phyloP scores from a whole-genome alignment of 2,113 vertebrate genomes.

The Odobenus rosmarus region DNA sequence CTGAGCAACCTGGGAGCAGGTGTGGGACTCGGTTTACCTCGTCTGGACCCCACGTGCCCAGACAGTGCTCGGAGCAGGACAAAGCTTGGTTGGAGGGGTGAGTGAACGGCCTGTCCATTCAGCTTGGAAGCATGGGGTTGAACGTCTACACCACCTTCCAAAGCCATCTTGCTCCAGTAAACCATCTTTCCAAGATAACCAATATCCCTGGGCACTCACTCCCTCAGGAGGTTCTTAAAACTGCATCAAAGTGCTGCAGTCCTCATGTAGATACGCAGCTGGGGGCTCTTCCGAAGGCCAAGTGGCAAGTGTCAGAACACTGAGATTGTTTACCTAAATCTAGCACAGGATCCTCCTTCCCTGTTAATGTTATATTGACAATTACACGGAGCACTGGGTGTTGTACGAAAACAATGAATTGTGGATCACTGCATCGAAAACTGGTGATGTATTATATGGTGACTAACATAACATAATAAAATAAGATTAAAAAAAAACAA shows the following conservation, averaged over 20 bases:
- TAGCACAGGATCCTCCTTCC: neutral
- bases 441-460: too few species aligned
- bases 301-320: neutral
- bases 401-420: too few species aligned
- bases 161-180: too few species aligned
- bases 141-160: neutral
- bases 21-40: too few species aligned
- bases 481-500: too few species aligned
- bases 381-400: neutral
- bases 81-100: neutral
- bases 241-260: accelerated
- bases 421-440: too few species aligned
- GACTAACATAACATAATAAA: too few species aligned
- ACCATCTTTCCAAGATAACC: neutral
- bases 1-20: neutral
- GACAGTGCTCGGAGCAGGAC: accelerated
- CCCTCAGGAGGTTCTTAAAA: accelerated
- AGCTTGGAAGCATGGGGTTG: neutral
- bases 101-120: neutral
- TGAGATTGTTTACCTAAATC: neutral
- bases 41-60: too few species aligned
- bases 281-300: neutral
- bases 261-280: accelerated
- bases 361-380: neutral
- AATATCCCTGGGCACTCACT: accelerated